Percentiles rank a stretch among this genome's conserved stretches.
Evolutionary conservation across 2,797 vertebrate genomes (phyloP).

Genomic region (Podargus strigoides): DNA sequence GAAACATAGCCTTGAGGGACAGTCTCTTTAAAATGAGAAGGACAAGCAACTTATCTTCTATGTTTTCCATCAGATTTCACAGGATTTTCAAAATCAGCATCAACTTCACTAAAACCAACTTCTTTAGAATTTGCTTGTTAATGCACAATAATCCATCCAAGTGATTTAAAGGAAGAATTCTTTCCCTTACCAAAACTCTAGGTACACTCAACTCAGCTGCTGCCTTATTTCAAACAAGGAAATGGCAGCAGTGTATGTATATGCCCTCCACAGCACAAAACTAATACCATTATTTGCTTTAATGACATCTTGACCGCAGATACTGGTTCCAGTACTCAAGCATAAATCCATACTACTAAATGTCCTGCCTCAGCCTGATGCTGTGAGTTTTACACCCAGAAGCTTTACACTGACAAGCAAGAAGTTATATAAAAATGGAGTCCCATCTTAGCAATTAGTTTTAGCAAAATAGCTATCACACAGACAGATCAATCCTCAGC

Average conservation of each 20-base stretch:
- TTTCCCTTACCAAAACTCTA: neutral
- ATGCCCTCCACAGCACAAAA: neutral
- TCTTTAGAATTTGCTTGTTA: neutral
- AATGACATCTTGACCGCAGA: neutral
- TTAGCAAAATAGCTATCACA: neutral
- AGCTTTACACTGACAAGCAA: neutral
- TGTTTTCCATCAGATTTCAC: neutral
- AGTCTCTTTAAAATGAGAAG: neutral
- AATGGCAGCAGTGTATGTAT: neutral
- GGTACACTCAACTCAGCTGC: neutral
- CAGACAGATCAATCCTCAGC: neutral
- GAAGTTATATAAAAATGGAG: neutral
- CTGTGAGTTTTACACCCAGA: neutral
- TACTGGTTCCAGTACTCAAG: neutral
- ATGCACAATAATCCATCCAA: neutral
- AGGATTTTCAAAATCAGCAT: neutral
- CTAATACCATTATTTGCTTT: neutral
- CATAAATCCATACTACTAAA: neutral
- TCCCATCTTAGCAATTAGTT: neutral
- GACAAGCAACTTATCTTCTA: neutral
- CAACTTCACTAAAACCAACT: neutral
- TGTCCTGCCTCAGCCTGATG: neutral
- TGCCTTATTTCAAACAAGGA: neutral
- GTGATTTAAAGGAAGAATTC: neutral
- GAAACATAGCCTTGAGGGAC: neutral